phyloP scores from a whole-genome alignment of 2,113 vertebrate genomes.

The Tachuris rubrigastra region DNA sequence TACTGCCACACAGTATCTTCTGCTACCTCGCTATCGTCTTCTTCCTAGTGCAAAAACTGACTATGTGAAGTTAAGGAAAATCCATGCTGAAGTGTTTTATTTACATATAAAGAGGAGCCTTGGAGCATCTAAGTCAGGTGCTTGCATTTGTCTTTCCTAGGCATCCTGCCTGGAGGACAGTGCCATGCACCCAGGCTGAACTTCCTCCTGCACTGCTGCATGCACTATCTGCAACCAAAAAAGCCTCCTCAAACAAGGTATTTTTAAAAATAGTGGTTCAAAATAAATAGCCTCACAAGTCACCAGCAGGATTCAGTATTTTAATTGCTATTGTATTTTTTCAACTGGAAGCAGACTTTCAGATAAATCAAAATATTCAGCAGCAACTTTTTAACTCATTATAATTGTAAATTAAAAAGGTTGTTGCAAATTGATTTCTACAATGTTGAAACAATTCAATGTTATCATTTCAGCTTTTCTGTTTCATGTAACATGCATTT shows the following conservation, averaged over 20 bases:
- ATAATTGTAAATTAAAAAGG: not conserved
- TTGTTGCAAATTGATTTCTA: conserved; percentile 24
- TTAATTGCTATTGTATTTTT: not conserved
- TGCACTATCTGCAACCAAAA: not conserved
- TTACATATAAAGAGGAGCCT: not conserved
- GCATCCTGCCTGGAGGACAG: not conserved
- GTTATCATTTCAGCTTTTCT: conserved; percentile 30
- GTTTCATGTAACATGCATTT: not conserved
- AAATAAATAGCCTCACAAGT: not conserved
- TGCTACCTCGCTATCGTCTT: not conserved
- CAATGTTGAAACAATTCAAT: not conserved
- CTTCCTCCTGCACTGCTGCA: not conserved
- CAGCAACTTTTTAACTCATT: not conserved
- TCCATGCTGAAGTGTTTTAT: not conserved
- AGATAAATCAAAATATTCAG: not conserved
- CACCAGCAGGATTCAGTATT: not conserved
- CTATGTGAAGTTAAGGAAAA: not conserved
- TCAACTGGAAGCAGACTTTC: not conserved
- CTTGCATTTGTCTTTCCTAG: not conserved
- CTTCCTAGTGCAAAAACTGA: not conserved
- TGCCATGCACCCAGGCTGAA: not conserved
- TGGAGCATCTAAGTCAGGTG: not conserved
- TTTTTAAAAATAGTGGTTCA: not conserved
- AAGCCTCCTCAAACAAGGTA: not conserved
- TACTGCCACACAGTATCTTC: not conserved